phyloP scores from a whole-genome alignment of 2,888 invertebrate genomes.

The Sialis lutaria region DNA sequence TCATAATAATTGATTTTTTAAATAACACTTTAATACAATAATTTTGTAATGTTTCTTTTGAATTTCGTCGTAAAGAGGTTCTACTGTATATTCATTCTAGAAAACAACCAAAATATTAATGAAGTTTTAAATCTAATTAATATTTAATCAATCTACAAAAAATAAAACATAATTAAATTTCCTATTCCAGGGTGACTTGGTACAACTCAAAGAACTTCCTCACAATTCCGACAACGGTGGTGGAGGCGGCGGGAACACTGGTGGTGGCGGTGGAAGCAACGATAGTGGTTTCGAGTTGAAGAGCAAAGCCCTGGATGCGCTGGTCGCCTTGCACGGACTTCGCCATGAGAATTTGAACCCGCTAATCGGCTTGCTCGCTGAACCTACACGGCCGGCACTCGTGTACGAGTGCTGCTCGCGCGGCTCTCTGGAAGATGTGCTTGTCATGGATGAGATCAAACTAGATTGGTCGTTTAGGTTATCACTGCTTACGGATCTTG shows the following conservation, averaged over 20 bases:
- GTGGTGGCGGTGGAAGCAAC: constrained; percentile 1
- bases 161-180: constrained; percentile 1
- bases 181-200: constrained; percentile 63
- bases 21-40: no score
- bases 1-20: no score
- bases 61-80: no score
- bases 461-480: constrained; percentile 92
- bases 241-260: constrained; percentile 15
- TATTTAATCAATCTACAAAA: neutral
- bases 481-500: constrained; percentile 81
- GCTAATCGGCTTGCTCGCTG: constrained; percentile 69
- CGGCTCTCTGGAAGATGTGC: constrained; percentile 75
- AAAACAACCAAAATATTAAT: no score
- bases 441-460: constrained; percentile 77
- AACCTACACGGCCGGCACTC: constrained; percentile 57
- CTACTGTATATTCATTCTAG: no score
- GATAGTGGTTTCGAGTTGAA: constrained; percentile 50
- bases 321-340: constrained; percentile 65
- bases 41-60: no score
- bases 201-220: constrained; percentile 67
- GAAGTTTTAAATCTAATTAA: no score
- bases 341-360: constrained; percentile 86
- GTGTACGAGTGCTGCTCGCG: constrained; percentile 79
- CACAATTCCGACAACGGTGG: constrained; percentile 15
- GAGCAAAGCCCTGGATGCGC: constrained; percentile 60